Conservation (phyloP, 1,140 invertebrate genomes). For the Rhagoletis zephyria region DNA sequence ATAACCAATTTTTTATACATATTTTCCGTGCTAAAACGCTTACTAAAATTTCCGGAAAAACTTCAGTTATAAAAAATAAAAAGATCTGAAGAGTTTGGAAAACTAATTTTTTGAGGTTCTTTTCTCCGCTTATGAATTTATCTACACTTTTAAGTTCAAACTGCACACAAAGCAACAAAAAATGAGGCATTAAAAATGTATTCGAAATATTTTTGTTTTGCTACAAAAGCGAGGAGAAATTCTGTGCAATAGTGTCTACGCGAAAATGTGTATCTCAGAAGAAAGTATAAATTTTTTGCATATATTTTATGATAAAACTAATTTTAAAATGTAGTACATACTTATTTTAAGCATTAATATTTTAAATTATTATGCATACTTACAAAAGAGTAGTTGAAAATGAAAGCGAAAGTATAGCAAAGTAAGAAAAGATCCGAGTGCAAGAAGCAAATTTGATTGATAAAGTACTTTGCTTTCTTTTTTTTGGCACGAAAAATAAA, state of each 20-base stretch:
- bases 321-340: conserved; percentile 6
- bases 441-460: neutral
- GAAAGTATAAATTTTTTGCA: conserved; percentile 54
- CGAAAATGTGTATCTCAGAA: conserved; percentile 54
- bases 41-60: too few species aligned
- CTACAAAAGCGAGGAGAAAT: conserved; percentile 9
- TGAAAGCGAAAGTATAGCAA: neutral
- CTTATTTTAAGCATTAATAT: conserved; percentile 32
- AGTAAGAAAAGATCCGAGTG: neutral
- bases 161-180: neutral
- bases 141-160: neutral
- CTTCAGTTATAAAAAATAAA: too few species aligned
- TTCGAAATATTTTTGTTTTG: conserved; percentile 20
- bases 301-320: conserved; percentile 1
- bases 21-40: too few species aligned
- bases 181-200: neutral
- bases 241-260: conserved; percentile 56
- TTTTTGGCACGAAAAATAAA: neutral
- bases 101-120: too few species aligned
- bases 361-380: conserved; percentile 3
- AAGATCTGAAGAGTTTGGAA: too few species aligned
- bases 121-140: too few species aligned
- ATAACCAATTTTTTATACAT: too few species aligned
- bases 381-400: conserved; percentile 1
- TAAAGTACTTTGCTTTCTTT: conserved; percentile 7